These are phyloP conservation scores for Pseudochromis fuscus DNA, from an alignment of 2,797 vertebrate species.

Conservation along the genomic window DNA sequence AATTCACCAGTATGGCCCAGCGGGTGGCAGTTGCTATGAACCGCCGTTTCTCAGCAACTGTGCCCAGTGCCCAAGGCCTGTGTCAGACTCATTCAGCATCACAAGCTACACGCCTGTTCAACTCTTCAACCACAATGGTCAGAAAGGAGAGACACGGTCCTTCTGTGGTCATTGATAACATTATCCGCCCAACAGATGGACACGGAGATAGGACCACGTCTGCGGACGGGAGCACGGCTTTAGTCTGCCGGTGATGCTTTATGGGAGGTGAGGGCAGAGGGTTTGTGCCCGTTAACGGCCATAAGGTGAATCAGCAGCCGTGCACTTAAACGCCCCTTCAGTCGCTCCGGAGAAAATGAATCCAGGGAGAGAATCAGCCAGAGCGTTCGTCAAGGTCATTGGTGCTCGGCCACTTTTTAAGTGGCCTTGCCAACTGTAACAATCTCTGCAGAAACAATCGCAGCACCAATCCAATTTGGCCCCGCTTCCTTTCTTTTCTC, in stretches of 20 bases:
- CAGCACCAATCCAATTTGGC: slow-evolving; percentile 78
- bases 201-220: slow-evolving; percentile 57
- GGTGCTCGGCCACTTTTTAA: slow-evolving; percentile 65
- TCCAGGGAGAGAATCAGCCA: slow-evolving; percentile 55
- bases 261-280: slow-evolving; percentile 21
- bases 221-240: slow-evolving; percentile 46
- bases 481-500: slow-evolving; percentile 43
- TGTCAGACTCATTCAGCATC: slow-evolving; percentile 71
- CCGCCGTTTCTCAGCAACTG: slow-evolving; percentile 59
- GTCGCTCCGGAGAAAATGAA: slow-evolving; percentile 59
- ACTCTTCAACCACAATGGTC: slow-evolving; percentile 46
- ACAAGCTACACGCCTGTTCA: slow-evolving; percentile 40
- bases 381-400: slow-evolving; percentile 75
- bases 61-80: slow-evolving; percentile 59
- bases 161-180: slow-evolving; percentile 69
- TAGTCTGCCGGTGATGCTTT: slow-evolving; percentile 50
- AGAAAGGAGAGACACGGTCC: slow-evolving; percentile 36
- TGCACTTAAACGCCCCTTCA: slow-evolving; percentile 59
- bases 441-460: slow-evolving; percentile 75
- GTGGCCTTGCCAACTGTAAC: slow-evolving; percentile 73
- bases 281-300: slow-evolving; percentile 44
- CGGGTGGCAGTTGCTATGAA: slow-evolving; percentile 66
- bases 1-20: slow-evolving; percentile 55
- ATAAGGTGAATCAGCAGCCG: slow-evolving; percentile 66
- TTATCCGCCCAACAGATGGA: slow-evolving; percentile 68